Conservation (phyloP, 2,888 invertebrate species). For the Ganaspis brasiliensis region DNA sequence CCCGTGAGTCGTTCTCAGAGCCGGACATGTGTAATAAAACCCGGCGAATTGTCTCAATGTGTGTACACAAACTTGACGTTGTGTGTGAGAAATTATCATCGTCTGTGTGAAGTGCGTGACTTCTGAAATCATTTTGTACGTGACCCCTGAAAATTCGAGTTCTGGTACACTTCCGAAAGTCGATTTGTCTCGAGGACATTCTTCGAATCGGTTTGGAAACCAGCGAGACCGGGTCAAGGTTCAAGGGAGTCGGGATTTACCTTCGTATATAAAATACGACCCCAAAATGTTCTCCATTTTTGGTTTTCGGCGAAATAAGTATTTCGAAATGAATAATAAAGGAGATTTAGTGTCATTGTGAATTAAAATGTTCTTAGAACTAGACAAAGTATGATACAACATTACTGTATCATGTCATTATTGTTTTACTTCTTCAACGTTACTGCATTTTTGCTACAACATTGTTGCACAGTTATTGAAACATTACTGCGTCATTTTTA, state of each 20-base stretch:
- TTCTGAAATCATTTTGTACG: slow-evolving; percentile 61
- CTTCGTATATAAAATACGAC: slow-evolving; percentile 46
- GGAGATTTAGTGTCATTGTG: neutral
- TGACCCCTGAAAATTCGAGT: slow-evolving; percentile 65
- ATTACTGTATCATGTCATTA: too few species aligned
- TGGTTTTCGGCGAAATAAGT: neutral
- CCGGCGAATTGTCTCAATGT: slow-evolving; percentile 62
- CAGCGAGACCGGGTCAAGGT: slow-evolving; percentile 58
- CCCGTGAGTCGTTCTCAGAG: slow-evolving; percentile 63
- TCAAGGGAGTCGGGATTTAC: slow-evolving; percentile 60
- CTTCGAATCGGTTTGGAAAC: slow-evolving; percentile 64
- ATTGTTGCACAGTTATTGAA: too few species aligned
- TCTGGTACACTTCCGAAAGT: slow-evolving; percentile 63
- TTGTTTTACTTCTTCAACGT: too few species aligned
- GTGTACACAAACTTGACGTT: slow-evolving; percentile 39
- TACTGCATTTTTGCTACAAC: too few species aligned
- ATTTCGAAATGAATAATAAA: slow-evolving; percentile 2
- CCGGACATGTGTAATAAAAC: slow-evolving; percentile 72
- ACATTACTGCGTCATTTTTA: too few species aligned
- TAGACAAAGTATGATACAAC: too few species aligned
- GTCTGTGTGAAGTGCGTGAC: slow-evolving; percentile 49
- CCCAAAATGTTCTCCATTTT: slow-evolving; percentile 2
- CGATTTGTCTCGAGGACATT: slow-evolving; percentile 65
- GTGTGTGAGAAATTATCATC: slow-evolving; percentile 45
- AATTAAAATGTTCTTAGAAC: neutral